Percentiles rank a stretch among this genome's conserved stretches.
Evolutionary conservation across 2,113 vertebrate genomes (phyloP).

Genomic region (Hemicordylus capensis): DNA sequence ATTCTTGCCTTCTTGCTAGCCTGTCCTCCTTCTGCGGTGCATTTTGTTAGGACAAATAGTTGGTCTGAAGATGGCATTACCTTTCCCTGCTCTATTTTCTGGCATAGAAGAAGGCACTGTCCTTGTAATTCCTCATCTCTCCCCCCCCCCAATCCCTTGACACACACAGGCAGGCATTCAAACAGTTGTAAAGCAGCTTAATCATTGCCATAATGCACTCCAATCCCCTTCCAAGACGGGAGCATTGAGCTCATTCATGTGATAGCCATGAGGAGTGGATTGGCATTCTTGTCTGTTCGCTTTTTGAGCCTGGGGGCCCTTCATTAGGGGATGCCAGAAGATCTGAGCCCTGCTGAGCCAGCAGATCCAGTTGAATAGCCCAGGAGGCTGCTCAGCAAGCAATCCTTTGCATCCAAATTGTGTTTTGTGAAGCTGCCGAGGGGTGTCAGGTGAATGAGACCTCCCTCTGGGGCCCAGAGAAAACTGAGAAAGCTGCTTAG

Average conservation of each 20-base stretch:
- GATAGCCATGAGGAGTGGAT: conserved; percentile 64
- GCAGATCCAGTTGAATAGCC: not conserved
- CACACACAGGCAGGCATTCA: conserved; percentile 21
- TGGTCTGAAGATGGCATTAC: conserved; percentile 1
- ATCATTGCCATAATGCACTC: conserved; percentile 57
- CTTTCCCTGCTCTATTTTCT: not conserved
- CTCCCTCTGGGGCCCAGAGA: rapidly evolving
- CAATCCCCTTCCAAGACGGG: conserved; percentile 49
- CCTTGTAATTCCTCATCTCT: conserved; percentile 13
- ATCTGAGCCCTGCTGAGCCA: conserved; percentile 57
- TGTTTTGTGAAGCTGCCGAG: rapidly evolving
- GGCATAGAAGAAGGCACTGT: not conserved
- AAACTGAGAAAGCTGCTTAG: not conserved
- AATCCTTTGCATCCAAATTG: not conserved
- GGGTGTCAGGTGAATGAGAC: not conserved
- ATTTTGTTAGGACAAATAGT: not conserved
- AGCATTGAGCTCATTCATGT: conserved; percentile 62
- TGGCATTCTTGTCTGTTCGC: conserved; percentile 38
- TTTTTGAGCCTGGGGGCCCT: not conserved
- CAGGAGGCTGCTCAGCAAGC: conserved; percentile 47
- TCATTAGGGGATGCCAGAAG: conserved; percentile 40
- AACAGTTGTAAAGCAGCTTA: conserved; percentile 4
- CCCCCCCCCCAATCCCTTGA: not conserved
- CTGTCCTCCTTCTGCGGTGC: too few species aligned
- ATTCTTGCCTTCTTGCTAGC: not conserved